These are phyloP conservation scores for Branchellion lobata DNA, from an alignment of 2,888 invertebrate genomes.

Conservation along the genomic window DNA sequence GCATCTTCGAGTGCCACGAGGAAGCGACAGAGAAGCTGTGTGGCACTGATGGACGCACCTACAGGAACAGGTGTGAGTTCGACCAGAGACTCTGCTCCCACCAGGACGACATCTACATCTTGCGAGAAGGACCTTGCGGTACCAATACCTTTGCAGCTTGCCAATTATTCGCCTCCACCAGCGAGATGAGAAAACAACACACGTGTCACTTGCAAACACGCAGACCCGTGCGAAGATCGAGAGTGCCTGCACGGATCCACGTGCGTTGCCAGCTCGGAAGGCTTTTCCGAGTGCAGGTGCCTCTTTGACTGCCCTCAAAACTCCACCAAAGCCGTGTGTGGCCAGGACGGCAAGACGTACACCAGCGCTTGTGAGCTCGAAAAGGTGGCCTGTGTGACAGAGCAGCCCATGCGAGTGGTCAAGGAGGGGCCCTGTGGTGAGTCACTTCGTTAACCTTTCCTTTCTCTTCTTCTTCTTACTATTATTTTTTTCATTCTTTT, in stretches of 20 bases:
- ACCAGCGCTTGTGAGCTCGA: conserved; percentile 29
- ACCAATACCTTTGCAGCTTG: not conserved
- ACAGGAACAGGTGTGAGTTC: conserved; percentile 7
- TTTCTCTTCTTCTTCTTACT: too few relatives aligned
- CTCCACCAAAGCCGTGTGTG: conserved; percentile 16
- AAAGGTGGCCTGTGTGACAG: not conserved
- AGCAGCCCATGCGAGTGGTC: not conserved
- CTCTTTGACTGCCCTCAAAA: not conserved
- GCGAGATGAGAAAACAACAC: not conserved
- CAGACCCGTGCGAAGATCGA: conserved; percentile 25
- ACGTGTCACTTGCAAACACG: not conserved
- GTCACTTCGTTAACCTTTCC: too few relatives aligned
- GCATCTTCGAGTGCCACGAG: not conserved
- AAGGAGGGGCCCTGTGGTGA: conserved; percentile 16
- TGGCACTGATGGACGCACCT: conserved; percentile 13
- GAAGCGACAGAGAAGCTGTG: not conserved
- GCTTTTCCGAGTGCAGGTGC: conserved; percentile 49
- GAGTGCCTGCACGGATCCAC: conserved; percentile 4
- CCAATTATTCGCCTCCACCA: not conserved
- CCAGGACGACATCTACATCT: not conserved
- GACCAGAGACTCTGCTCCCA: not conserved
- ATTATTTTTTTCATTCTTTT: too few relatives aligned
- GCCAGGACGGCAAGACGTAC: conserved; percentile 31
- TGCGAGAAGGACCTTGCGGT: conserved; percentile 24
- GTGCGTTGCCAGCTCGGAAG: conserved; percentile 55